Conservation (phyloP, 2,888 invertebrate species). For the Aleiodes leptofemur region DNA sequence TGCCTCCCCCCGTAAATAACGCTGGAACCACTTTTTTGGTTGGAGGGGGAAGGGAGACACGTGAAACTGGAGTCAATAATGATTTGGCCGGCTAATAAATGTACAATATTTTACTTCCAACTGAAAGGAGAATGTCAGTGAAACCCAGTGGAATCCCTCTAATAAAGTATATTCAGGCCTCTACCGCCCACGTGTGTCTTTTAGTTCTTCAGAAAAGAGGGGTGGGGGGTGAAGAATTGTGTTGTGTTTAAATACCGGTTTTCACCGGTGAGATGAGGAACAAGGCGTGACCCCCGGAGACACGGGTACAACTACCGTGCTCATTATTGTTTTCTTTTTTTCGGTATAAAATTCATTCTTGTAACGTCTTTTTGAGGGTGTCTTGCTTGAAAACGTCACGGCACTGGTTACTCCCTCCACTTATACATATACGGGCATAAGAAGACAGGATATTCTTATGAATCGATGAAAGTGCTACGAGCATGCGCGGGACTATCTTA, state of each 20-base stretch:
- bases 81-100: constrained; percentile 29
- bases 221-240: constrained; percentile 53
- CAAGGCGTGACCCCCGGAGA: constrained; percentile 64
- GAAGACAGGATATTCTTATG: constrained; percentile 52
- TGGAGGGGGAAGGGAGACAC: not conserved
- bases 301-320: constrained; percentile 63
- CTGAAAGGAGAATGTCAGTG: constrained; percentile 53
- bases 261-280: constrained; percentile 48
- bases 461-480: constrained; percentile 72
- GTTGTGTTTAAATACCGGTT: constrained; percentile 62
- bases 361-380: not conserved
- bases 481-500: constrained; percentile 72
- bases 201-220: constrained; percentile 33
- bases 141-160: constrained; percentile 12
- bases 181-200: constrained; percentile 54
- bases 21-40: not conserved
- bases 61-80: constrained; percentile 21
- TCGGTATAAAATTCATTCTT: no score
- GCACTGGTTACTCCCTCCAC: constrained; percentile 28
- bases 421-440: constrained; percentile 27
- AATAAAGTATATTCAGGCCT: constrained; percentile 39
- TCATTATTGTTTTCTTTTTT: constrained; percentile 56
- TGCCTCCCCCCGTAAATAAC: constrained; percentile 16
- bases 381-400: constrained; percentile 22
- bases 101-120: constrained; percentile 56